Conservation (phyloP, 2,113 vertebrate species). For the Anarhynchus alexandrinus region DNA sequence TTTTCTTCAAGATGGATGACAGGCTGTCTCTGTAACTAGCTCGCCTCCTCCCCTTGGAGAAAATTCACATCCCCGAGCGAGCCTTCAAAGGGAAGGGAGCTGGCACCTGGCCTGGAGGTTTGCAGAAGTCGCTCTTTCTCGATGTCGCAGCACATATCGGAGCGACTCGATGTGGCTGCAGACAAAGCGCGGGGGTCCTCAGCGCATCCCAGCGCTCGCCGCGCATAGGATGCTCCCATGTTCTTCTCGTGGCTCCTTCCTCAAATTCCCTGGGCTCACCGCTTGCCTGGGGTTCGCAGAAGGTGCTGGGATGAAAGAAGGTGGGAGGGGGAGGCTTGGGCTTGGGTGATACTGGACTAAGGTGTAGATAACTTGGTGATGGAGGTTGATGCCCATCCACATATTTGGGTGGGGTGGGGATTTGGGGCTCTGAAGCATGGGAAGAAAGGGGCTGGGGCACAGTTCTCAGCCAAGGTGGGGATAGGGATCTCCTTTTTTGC, state of each 20-base stretch:
- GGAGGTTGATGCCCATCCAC: background rate
- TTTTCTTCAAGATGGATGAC: conserved; percentile 59
- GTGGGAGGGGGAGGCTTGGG: accelerated
- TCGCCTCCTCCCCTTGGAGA: background rate
- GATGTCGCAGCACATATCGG: background rate
- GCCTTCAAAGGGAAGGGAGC: background rate
- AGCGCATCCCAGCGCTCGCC: accelerated
- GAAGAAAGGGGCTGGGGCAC: background rate
- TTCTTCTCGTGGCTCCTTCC: background rate
- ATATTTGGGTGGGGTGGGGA: background rate
- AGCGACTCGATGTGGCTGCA: background rate
- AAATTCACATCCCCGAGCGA: background rate
- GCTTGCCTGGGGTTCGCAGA: background rate
- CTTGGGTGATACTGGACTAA: background rate
- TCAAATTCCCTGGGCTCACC: background rate
- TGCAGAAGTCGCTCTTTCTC: background rate
- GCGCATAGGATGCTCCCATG: accelerated
- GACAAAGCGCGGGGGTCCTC: background rate
- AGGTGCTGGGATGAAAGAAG: background rate
- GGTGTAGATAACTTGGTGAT: accelerated
- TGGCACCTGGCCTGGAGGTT: conserved; percentile 14
- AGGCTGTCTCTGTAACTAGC: background rate
- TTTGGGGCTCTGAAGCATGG: background rate
- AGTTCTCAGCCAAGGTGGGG: background rate
- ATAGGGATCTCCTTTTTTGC: background rate